phyloP scores from a whole-genome alignment of 2,113 vertebrate genomes.

The Peromyscus maniculatus region DNA sequence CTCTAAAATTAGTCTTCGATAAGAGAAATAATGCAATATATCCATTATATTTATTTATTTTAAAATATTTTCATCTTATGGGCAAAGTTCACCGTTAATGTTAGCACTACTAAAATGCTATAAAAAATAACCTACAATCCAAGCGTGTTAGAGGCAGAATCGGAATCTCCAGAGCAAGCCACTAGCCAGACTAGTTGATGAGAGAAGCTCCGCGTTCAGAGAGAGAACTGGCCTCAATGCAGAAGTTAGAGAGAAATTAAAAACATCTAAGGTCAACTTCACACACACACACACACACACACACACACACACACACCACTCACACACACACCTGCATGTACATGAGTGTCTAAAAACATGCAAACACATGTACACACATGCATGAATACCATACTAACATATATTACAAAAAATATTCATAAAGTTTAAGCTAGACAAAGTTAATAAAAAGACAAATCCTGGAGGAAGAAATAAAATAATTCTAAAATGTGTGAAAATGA shows the following conservation, averaged over 20 bases:
- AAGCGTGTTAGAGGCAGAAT: background rate
- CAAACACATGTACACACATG: background rate
- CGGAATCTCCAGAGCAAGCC: background rate
- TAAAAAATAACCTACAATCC: background rate
- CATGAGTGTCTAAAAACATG: background rate
- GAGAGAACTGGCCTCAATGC: background rate
- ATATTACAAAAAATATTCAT: background rate
- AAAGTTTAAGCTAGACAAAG: background rate
- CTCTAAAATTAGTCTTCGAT: background rate
- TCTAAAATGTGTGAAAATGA: constrained; percentile 1
- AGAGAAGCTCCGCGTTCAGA: background rate
- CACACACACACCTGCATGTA: background rate
- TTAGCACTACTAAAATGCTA: background rate
- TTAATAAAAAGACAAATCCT: background rate
- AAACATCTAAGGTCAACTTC: background rate
- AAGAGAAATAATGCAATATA: background rate
- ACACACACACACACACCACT: no score
- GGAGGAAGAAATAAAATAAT: constrained; percentile 9
- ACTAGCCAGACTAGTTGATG: background rate
- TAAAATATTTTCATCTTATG: background rate
- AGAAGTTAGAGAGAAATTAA: background rate
- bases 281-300: no score
- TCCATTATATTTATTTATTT: constrained; percentile 2
- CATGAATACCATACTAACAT: background rate
- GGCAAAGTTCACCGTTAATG: background rate